phyloP scores from a whole-genome alignment of 1,140 invertebrate genomes.

The Drosophila pectinifera region DNA sequence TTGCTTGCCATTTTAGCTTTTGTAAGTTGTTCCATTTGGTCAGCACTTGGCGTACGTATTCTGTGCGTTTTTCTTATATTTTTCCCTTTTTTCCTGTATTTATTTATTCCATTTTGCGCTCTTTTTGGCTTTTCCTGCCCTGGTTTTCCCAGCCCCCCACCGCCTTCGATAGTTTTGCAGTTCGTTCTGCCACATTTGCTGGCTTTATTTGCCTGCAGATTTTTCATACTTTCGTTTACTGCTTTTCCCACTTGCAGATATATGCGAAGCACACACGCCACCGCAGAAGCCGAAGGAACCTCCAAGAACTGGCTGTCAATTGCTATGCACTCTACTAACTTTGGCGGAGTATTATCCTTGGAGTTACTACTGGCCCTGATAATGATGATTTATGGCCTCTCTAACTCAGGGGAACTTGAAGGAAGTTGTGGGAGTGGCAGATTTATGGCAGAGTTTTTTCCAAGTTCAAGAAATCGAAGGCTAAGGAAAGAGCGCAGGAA shows the following conservation, averaged over 20 bases:
- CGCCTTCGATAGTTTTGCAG: conserved; percentile 34
- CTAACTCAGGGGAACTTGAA: conserved; percentile 21
- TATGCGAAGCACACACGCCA: conserved; percentile 38
- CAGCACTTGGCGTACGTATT: conserved; percentile 75
- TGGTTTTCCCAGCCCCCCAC: conserved; percentile 15
- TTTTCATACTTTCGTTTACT: conserved; percentile 45
- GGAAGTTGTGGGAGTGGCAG: conserved; percentile 1
- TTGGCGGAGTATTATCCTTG: conserved; percentile 47
- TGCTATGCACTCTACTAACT: conserved; percentile 56
- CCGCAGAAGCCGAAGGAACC: conserved; percentile 27
- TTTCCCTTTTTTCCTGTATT: conserved; percentile 9
- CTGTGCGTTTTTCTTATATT: conserved; percentile 16
- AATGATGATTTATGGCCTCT: conserved; percentile 47
- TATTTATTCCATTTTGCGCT: conserved; percentile 42
- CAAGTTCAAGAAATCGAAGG: not conserved
- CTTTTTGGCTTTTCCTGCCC: conserved; percentile 36
- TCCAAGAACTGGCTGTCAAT: conserved; percentile 49
- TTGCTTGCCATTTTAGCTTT: conserved; percentile 79
- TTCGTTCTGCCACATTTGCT: conserved; percentile 72
- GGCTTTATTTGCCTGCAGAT: conserved; percentile 67
- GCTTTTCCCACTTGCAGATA: conserved; percentile 15
- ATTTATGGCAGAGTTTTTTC: conserved; percentile 9
- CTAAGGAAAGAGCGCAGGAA: not conserved
- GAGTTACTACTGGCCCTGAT: conserved; percentile 38
- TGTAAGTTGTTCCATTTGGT: conserved; percentile 78